Percentiles rank a stretch among this genome's conserved stretches.
Evolutionary conservation across 2,888 invertebrate genomes (phyloP).

Genomic region (Electrophaes corylata): DNA sequence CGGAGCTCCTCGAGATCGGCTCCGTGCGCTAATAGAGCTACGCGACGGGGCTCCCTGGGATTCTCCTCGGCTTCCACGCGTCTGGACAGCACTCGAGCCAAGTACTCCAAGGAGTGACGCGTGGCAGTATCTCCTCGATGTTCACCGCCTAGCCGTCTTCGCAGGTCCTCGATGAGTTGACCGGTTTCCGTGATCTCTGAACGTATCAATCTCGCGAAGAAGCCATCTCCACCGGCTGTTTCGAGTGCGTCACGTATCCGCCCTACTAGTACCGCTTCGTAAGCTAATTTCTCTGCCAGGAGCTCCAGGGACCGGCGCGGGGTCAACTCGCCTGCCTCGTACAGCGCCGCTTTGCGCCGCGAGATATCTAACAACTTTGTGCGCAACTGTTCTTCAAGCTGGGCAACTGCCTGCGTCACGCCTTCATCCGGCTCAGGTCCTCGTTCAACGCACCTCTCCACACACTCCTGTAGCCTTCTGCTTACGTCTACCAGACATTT

Average conservation of each 20-base stretch:
- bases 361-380: constrained; percentile 88
- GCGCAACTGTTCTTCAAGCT: constrained; percentile 87
- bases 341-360: constrained; percentile 86
- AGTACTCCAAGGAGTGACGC: constrained; percentile 86
- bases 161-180: constrained; percentile 89
- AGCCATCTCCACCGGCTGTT: constrained; percentile 82
- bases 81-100: constrained; percentile 90
- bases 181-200: constrained; percentile 91
- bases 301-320: constrained; percentile 87
- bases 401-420: constrained; percentile 85
- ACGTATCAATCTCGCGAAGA: constrained; percentile 85
- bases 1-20: constrained; percentile 80
- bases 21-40: constrained; percentile 71
- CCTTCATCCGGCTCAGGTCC: constrained; percentile 70
- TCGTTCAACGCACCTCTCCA: constrained; percentile 81
- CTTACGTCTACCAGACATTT: constrained; percentile 86
- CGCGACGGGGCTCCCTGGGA: constrained; percentile 54
- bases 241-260: constrained; percentile 88
- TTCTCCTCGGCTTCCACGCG: constrained; percentile 83
- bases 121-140: constrained; percentile 67
- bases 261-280: constrained; percentile 89
- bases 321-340: constrained; percentile 88
- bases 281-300: constrained; percentile 91
- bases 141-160: constrained; percentile 86
- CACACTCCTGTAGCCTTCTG: constrained; percentile 84